phyloP scores from a whole-genome alignment of 1,140 invertebrate genomes.

The Sycophila sp. region DNA sequence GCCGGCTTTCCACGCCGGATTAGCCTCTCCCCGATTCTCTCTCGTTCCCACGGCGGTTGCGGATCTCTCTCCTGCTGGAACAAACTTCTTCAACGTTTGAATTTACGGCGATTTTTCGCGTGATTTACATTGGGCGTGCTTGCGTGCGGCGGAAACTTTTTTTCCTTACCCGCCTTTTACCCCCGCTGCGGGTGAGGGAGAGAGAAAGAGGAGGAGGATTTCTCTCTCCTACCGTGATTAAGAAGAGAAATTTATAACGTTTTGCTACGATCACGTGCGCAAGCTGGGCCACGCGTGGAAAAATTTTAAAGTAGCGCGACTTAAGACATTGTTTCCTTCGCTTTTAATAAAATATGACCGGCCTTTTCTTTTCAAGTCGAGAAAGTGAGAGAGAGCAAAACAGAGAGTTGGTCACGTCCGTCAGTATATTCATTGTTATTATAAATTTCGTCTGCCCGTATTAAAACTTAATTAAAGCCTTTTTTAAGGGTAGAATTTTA shows the following conservation, averaged over 20 bases:
- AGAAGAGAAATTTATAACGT: conserved; percentile 12
- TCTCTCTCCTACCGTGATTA: not conserved
- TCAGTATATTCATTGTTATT: no score
- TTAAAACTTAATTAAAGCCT: no score
- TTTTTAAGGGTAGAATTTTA: no score
- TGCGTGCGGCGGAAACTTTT: not conserved
- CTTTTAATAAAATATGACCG: no score
- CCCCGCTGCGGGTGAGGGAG: no score
- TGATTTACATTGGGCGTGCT: conserved; percentile 23
- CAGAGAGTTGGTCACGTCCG: no score
- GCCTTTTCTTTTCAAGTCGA: no score
- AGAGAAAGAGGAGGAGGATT: no score
- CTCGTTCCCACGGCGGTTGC: not conserved
- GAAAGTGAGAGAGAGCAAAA: no score
- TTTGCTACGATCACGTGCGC: not conserved
- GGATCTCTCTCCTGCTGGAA: not conserved
- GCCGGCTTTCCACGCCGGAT: not conserved
- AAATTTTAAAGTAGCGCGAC: conserved; percentile 12
- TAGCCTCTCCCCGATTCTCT: not conserved
- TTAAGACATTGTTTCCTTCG: no score
- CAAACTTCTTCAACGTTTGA: conserved; percentile 11
- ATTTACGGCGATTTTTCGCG: conserved; percentile 25
- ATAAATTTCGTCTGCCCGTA: no score
- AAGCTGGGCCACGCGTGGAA: not conserved
- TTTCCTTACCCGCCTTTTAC: not conserved